A percentile compares a stretch with the other conserved stretches of the same genome.
Conservation (phyloP, 2,888 invertebrate species). For the Tenthredo notha region DNA sequence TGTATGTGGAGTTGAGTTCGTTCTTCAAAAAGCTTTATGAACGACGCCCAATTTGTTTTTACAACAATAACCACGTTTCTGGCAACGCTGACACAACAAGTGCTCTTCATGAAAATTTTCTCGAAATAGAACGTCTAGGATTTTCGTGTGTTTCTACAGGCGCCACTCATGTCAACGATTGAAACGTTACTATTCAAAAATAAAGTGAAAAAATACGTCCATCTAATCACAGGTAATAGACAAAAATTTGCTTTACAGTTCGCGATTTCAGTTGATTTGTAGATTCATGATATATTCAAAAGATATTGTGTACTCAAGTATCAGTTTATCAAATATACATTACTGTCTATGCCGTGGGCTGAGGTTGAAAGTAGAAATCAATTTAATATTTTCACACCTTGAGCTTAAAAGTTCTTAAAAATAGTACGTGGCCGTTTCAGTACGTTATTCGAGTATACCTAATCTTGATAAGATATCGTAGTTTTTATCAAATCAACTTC, state of each 20-base stretch:
- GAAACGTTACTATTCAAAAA: background rate
- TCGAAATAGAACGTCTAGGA: slow-evolving; percentile 18
- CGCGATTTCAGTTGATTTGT: background rate
- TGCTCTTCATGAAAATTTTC: slow-evolving; percentile 27
- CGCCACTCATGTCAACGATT: background rate
- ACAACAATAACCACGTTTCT: slow-evolving; percentile 31
- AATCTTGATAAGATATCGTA: slow-evolving; percentile 14
- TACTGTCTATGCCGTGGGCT: background rate
- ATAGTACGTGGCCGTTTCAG: background rate
- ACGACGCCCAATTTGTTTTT: background rate
- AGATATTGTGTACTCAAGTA: background rate
- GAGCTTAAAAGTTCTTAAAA: too few relatives aligned
- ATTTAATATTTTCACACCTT: background rate
- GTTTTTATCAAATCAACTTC: background rate
- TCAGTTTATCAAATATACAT: background rate
- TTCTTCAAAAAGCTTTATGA: background rate
- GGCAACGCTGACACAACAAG: slow-evolving; percentile 32
- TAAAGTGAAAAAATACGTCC: background rate
- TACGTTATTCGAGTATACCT: background rate
- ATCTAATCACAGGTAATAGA: background rate
- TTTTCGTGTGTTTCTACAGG: background rate
- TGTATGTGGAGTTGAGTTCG: background rate
- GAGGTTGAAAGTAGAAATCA: background rate
- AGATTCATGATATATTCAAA: background rate
- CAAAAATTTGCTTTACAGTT: background rate